These are phyloP conservation scores for Acipenser ruthenus DNA, from an alignment of 2,797 vertebrate genomes.

Conservation along the genomic window DNA sequence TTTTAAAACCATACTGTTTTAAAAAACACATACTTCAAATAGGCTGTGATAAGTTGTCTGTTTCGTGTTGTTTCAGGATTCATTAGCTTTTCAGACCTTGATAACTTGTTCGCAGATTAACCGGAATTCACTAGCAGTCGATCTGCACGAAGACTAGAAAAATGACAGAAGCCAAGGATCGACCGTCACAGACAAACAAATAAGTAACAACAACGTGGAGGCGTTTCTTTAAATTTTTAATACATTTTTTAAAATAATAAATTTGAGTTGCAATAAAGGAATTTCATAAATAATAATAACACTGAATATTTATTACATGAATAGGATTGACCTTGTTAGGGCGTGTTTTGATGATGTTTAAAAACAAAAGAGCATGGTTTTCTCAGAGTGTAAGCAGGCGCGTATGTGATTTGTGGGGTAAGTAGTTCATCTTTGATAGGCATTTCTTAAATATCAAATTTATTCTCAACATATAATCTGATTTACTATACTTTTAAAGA, in stretches of 20 bases:
- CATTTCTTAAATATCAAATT: no score
- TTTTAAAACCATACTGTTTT: no score
- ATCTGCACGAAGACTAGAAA: no score
- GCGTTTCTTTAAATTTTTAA: background rate
- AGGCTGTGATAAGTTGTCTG: no score
- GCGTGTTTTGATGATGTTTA: constrained; percentile 60
- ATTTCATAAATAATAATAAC: background rate
- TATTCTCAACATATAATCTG: background rate
- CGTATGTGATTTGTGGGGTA: constrained; percentile 69
- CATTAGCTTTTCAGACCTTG: no score
- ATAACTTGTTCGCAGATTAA: no score
- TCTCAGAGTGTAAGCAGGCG: constrained; percentile 63
- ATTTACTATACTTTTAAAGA: background rate
- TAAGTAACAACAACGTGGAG: background rate
- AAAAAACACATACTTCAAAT: no score
- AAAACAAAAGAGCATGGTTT: constrained; percentile 73
- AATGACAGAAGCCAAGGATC: background rate
- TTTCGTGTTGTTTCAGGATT: no score
- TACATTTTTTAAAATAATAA: background rate
- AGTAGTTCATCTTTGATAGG: constrained; percentile 27
- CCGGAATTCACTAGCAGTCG: no score
- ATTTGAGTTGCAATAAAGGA: background rate
- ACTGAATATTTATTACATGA: background rate
- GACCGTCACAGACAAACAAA: background rate
- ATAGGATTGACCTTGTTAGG: no score